A percentile compares a stretch with the other conserved stretches of the same genome.
These are phyloP conservation scores for Aphyosemion australe DNA, from an alignment of 2,113 vertebrate species.

Conservation along the genomic window DNA sequence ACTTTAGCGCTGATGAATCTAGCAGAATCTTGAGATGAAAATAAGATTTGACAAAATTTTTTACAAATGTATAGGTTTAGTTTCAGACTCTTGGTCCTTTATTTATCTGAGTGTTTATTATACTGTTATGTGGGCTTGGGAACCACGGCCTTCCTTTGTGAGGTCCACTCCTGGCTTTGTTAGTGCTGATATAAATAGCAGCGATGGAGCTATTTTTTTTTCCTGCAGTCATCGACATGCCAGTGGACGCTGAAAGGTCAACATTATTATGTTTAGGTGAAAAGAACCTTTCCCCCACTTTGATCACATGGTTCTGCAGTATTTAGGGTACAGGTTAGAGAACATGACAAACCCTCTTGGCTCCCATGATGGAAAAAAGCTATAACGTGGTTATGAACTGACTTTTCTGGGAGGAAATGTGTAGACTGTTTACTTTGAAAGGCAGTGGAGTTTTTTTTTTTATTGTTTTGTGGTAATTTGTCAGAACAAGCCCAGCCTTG, in stretches of 20 bases:
- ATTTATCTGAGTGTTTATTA: background rate
- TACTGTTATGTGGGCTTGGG: background rate
- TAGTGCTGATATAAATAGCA: conserved; percentile 58
- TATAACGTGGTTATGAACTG: background rate
- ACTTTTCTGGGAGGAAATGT: conserved; percentile 24
- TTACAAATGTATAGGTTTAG: too few relatives aligned
- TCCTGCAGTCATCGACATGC: conserved; percentile 50
- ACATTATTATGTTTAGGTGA: conserved; percentile 64
- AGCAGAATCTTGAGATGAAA: too few relatives aligned
- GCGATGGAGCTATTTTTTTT: conserved; percentile 32
- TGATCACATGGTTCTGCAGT: conserved; percentile 42
- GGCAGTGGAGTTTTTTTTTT: background rate
- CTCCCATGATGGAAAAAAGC: conserved; percentile 8
- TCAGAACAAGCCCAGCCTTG: background rate
- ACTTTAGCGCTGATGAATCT: too few relatives aligned
- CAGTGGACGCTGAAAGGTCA: conserved; percentile 59
- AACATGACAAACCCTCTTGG: conserved; percentile 20
- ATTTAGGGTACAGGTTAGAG: conserved; percentile 34
- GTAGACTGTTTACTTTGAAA: background rate
- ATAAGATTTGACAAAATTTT: too few relatives aligned
- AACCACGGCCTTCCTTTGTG: conserved; percentile 22
- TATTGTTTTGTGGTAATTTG: conserved; percentile 6
- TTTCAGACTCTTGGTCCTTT: background rate
- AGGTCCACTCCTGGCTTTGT: conserved; percentile 31
- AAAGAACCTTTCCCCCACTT: conserved; percentile 74